Conservation (phyloP, 2,113 vertebrate genomes). For the Melospiza georgiana region DNA sequence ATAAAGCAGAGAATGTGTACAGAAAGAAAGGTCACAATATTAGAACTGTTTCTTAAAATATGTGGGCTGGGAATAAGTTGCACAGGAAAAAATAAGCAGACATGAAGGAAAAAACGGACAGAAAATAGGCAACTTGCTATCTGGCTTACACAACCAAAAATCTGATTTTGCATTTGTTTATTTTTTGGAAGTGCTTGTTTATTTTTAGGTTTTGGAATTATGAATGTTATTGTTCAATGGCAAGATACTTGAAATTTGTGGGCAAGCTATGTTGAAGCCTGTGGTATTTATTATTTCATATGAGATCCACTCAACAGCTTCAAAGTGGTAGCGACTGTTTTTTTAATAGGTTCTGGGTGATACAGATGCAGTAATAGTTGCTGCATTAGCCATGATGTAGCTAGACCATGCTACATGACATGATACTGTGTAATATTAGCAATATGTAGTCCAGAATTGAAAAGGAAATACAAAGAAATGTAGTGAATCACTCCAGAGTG, state of each 20-base stretch:
- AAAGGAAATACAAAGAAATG: not conserved
- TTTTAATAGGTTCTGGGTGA: not conserved
- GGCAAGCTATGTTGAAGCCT: not conserved
- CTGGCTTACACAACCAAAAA: not conserved
- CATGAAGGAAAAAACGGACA: not conserved
- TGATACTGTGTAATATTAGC: not conserved
- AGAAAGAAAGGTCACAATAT: not conserved
- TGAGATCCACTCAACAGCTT: not conserved
- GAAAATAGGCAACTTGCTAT: not conserved
- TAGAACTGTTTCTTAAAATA: not conserved
- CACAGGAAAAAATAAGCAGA: not conserved
- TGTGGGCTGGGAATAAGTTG: not conserved
- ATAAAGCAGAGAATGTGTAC: not conserved
- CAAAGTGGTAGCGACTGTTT: not conserved
- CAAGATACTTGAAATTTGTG: not conserved
- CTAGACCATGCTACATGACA: not conserved
- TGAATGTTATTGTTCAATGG: not conserved
- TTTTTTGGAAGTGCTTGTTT: not conserved
- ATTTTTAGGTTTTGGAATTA: not conserved
- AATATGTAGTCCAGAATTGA: not conserved
- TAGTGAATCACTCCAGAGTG: not conserved
- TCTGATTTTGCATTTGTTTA: not conserved
- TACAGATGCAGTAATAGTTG: too few species aligned
- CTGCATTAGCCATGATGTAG: not conserved
- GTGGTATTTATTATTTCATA: not conserved